These are phyloP conservation scores for Andrena trimmerana DNA, from an alignment of 2,888 invertebrate species.

Conservation along the genomic window DNA sequence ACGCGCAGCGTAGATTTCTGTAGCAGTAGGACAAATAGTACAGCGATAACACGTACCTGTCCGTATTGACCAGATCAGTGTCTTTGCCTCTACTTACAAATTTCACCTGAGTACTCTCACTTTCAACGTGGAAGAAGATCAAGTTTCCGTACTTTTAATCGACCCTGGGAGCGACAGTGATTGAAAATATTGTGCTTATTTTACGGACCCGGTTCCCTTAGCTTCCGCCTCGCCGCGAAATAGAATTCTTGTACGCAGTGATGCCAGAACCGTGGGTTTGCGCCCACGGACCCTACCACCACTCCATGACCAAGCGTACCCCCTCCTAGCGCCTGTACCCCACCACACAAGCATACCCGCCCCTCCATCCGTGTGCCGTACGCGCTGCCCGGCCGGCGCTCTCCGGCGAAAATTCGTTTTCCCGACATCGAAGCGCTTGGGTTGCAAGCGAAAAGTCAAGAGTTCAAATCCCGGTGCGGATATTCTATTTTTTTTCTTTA, in stretches of 20 bases:
- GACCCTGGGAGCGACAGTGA: conserved; percentile 16
- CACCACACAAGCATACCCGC: too few relatives aligned
- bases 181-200: background rate
- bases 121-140: background rate
- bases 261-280: too few relatives aligned
- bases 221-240: background rate
- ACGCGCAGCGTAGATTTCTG: conserved; percentile 33
- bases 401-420: too few relatives aligned
- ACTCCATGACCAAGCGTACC: too few relatives aligned
- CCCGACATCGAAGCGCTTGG: too few relatives aligned
- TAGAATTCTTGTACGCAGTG: background rate
- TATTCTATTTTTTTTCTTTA: too few relatives aligned
- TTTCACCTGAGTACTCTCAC: conserved; percentile 21
- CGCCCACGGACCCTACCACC: too few relatives aligned
- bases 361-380: too few relatives aligned
- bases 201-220: background rate
- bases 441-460: too few relatives aligned
- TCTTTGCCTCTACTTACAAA: conserved; percentile 71
- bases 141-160: background rate
- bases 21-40: conserved; percentile 76
- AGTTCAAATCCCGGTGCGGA: too few relatives aligned
- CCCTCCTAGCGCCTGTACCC: too few relatives aligned
- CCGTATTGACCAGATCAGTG: conserved; percentile 77
- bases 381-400: too few relatives aligned
- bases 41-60: conserved; percentile 81